Conservation (phyloP, 2,888 invertebrate species). For the Pelosia muscerda region DNA sequence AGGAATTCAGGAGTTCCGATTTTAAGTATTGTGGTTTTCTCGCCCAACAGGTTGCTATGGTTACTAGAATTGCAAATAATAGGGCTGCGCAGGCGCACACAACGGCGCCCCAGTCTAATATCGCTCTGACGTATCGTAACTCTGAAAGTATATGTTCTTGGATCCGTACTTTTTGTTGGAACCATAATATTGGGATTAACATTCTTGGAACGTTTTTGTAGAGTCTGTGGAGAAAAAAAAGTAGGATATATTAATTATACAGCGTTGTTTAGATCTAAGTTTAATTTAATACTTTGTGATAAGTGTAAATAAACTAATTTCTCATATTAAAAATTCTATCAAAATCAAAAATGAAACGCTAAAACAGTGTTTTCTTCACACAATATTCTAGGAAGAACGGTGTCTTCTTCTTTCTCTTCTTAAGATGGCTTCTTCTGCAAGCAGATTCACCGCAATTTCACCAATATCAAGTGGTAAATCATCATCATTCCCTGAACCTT, state of each 20-base stretch:
- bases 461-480: too few relatives aligned
- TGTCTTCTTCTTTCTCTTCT: too few relatives aligned
- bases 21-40: conserved; percentile 60
- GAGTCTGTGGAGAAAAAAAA: conserved; percentile 80
- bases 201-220: conserved; percentile 89
- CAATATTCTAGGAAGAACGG: too few relatives aligned
- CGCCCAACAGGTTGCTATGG: conserved; percentile 69
- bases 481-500: too few relatives aligned
- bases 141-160: conserved; percentile 85
- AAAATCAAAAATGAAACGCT: neutral
- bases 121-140: conserved; percentile 73
- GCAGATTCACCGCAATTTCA: too few relatives aligned
- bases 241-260: too few relatives aligned
- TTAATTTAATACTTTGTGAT: too few relatives aligned
- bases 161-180: conserved; percentile 89
- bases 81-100: conserved; percentile 80
- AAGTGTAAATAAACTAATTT: too few relatives aligned
- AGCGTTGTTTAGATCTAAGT: too few relatives aligned
- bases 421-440: too few relatives aligned
- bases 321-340: too few relatives aligned
- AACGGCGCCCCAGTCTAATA: conserved; percentile 76
- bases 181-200: conserved; percentile 93
- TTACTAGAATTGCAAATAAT: conserved; percentile 80
- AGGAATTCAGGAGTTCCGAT: conserved; percentile 54
- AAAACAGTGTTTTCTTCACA: too few relatives aligned